Evolutionary conservation across 92 coral and sea anemone species (phyloP).

Genomic region (Parazoanthus darwini): DNA sequence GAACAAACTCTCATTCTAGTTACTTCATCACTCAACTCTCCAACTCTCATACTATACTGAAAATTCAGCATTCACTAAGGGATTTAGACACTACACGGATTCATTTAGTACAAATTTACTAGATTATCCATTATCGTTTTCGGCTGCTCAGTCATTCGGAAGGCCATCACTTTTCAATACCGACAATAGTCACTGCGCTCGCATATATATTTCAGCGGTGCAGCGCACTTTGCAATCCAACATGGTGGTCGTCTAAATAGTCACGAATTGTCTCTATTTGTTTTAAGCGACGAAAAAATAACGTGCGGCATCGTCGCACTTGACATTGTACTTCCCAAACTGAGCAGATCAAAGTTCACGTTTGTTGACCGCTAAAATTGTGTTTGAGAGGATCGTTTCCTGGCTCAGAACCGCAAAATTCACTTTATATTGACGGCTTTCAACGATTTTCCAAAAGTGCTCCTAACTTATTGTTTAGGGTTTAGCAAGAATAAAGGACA

Average conservation of each 20-base stretch:
- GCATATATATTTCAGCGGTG: not conserved
- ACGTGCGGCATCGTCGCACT: not conserved
- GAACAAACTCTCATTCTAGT: no score
- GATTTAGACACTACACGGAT: no score
- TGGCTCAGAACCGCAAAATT: conserved; percentile 8
- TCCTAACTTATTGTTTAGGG: not conserved
- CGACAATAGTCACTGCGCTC: no score
- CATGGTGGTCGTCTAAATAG: not conserved
- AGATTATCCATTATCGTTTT: no score
- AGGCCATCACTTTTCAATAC: no score
- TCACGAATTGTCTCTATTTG: not conserved
- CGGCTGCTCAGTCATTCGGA: no score
- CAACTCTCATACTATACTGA: no score
- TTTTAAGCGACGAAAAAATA: not conserved
- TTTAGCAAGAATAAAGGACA: not conserved
- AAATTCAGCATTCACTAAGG: no score
- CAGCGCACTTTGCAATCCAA: not conserved
- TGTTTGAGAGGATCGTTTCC: not conserved
- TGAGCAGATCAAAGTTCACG: no score
- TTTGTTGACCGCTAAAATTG: not conserved
- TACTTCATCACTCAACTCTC: no score
- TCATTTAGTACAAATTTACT: no score
- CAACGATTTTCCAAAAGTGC: not conserved
- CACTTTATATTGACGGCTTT: conserved; percentile 19
- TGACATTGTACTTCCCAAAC: not conserved